phyloP scores from a whole-genome alignment of 2,797 vertebrate species.

The Scleropages formosus region DNA sequence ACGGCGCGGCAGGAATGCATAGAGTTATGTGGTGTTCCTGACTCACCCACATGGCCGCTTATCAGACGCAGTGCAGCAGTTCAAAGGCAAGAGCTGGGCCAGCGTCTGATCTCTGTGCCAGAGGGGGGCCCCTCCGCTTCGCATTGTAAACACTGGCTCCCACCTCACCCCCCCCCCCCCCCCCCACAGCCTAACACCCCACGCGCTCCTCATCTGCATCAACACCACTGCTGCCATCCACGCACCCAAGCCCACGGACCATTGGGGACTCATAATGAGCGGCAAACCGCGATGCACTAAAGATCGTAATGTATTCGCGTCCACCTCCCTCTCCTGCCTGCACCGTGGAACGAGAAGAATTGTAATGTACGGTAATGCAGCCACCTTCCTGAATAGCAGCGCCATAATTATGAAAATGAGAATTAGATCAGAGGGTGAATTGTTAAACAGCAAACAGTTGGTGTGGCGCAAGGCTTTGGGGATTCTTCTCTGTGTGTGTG shows the following conservation, averaged over 20 bases:
- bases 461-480: background rate
- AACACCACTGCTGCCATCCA: slow-evolving; percentile 8
- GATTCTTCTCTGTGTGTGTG: background rate
- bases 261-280: slow-evolving; percentile 17
- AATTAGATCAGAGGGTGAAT: slow-evolving; percentile 51
- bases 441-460: slow-evolving; percentile 10
- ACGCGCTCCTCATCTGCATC: background rate
- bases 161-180: slow-evolving; percentile 34
- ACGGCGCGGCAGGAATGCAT: slow-evolving; percentile 20
- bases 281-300: background rate
- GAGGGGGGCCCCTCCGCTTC: background rate
- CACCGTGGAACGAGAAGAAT: slow-evolving; percentile 44
- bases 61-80: slow-evolving; percentile 39
- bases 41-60: slow-evolving; percentile 33
- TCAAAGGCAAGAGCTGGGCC: slow-evolving; percentile 34
- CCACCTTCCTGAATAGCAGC: background rate
- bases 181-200: slow-evolving; percentile 50
- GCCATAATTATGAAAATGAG: slow-evolving; percentile 17
- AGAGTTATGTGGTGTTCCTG: slow-evolving; percentile 25
- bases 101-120: slow-evolving; percentile 33
- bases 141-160: slow-evolving; percentile 33
- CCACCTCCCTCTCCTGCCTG: slow-evolving; percentile 54
- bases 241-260: background rate
- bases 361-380: background rate
- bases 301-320: slow-evolving; percentile 53